phyloP scores from a whole-genome alignment of 2,888 invertebrate genomes.

The Eupithecia inturbata region DNA sequence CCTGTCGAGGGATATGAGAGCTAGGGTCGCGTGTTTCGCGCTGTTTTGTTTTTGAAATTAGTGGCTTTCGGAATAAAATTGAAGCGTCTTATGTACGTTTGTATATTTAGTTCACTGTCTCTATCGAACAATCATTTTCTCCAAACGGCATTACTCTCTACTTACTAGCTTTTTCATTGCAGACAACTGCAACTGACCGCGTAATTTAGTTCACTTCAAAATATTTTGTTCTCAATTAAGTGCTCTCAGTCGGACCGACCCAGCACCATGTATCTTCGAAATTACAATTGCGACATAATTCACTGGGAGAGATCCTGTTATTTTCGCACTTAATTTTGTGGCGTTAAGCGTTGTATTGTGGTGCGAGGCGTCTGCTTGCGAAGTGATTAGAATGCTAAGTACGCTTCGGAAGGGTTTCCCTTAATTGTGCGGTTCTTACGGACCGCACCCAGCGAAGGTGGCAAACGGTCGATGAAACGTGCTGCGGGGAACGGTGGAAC shows the following conservation, averaged over 20 bases:
- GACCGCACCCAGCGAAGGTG: conserved; percentile 62
- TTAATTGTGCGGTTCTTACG: conserved; percentile 72
- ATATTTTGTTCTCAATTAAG: neutral
- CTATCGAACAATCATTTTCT: neutral
- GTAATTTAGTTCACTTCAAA: neutral
- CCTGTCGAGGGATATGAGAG: conserved; percentile 72
- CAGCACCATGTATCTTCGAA: conserved; percentile 22
- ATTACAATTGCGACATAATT: conserved; percentile 68
- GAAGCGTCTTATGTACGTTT: conserved; percentile 26
- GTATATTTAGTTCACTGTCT: neutral
- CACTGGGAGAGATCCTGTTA: conserved; percentile 62
- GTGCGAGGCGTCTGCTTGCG: conserved; percentile 65
- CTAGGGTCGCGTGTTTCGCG: conserved; percentile 53
- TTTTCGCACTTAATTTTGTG: conserved; percentile 77
- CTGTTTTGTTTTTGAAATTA: conserved; percentile 64
- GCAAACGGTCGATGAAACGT: conserved; percentile 50
- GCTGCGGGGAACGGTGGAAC: conserved; percentile 2
- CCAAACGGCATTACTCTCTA: neutral
- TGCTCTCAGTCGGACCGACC: neutral
- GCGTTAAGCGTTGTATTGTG: conserved; percentile 76
- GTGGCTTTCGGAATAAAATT: conserved; percentile 57
- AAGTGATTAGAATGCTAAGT: conserved; percentile 80
- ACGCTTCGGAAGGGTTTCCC: conserved; percentile 70
- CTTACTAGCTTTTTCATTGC: neutral
- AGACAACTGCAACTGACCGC: neutral